Evolutionary conservation across 2,113 vertebrate species (phyloP), one percentile per base, ranked within the genome.

Genomic region (Semicossyphus pulcher): DNA sequence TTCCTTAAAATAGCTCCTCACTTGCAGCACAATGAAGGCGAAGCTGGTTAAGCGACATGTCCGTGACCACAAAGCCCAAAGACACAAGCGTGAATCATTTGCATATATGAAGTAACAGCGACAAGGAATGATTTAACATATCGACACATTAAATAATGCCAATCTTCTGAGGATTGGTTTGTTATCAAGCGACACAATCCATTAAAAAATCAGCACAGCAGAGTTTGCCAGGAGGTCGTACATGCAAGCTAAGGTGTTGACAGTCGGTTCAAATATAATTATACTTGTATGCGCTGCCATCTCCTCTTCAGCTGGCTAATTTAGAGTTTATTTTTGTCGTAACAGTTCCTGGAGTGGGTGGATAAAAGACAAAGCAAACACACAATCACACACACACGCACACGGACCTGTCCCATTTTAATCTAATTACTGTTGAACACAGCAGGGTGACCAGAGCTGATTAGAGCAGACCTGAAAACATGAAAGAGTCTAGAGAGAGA

Each of bases 401-500:
- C 44, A 56, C 52, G 74, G 4, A 49, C 18, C 25, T 25, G 42
- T 31, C 7, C 14, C 21, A 69, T 75, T 89, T 85, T 87, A 89
- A 92, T 90, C 74, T 84, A 88, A 91, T 90, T 88, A 89, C 63
- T 88, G 73, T 26, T 32, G 52, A 82, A 79, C 63, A 51, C 84
- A 81, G 85, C 62, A 85, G 84, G 69, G 54, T 20, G 75, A 59
- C 54, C 63, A 68, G 82, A 82, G 69, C 62, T 36, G 10, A 73
- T 88, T 78, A 83, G 88, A 88, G 72, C 83, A 62, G 68, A 85
- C 45, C 76, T 83, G 64, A 67, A 59, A 75, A 84, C 68, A 86
- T 56, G 21, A 82, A 70, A 58, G 10, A 11, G 23, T 32, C 37
- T 7, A 26, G 3, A 5, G n/a, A 63, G 52, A 48, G 39, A 45